Base-by-base conservation (phyloP, 2,113 vertebrate genomes). In the Sturnira hondurensis region DNA sequence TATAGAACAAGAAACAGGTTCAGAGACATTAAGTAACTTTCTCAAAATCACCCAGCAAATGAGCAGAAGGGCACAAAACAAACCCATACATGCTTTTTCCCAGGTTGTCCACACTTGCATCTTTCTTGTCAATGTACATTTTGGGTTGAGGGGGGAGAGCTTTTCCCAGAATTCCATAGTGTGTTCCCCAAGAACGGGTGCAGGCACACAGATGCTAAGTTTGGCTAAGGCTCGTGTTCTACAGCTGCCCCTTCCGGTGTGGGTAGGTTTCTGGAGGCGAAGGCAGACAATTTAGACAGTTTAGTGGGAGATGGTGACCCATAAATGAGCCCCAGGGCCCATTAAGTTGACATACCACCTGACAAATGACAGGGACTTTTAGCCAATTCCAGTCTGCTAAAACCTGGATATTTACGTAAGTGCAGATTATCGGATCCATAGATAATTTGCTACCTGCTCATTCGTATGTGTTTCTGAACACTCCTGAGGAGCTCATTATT, bases 281-380 rank as follows among this genome's bases (percentile, higher is more conserved):
- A 97, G 74, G 97, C 97, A 98, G 97, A 97, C 94, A 98, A 95
- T 98, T 97, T 96, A 96, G 97, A 97, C 93, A 97, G 97, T 97
- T 98, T 97, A 95, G 92, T 58, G 63, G 96, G 97, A 98, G 97
- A 97, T 17, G 15, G 36, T 84, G 92, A 97, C 95, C 96, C 90
- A 97, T 98, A 98, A 98, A 98, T 12, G 70, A 97, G 97, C 96
- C 54, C 96, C 89, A 50, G 86, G 89, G 96, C 97, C 95, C 95
- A 97, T 98, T 97, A 98, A 98, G 28, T 80, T 98, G 97, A 98
- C 96, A 97, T 93, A 98, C 68, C 47, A 78, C 81, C 98, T 98
- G 76, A 96, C 96, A 98, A 98, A 97, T 70, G 95, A 96, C 73
- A 82, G 61, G 94, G 98, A 94, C 98, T 98, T 98, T 97, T 97